Conservation (phyloP, 1,140 invertebrate genomes). For the Platorchestia sp. region DNA sequence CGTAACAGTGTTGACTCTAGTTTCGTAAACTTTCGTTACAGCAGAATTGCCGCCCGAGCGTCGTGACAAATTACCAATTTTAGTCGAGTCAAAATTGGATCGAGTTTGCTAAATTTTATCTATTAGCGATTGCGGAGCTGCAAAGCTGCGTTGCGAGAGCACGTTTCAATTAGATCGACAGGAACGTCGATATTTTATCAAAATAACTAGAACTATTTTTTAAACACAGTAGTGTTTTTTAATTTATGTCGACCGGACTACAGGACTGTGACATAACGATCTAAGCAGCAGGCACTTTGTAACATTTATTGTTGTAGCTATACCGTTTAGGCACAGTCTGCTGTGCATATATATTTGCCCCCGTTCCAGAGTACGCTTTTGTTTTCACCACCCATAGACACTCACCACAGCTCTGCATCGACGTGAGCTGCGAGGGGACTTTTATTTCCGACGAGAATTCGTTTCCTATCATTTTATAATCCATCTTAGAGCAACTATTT, state of each 20-base stretch:
- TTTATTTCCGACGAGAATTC: not conserved
- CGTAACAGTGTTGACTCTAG: not conserved
- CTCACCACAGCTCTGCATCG: not conserved
- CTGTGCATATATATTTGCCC: too few relatives aligned
- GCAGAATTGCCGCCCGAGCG: not conserved
- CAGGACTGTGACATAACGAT: not conserved
- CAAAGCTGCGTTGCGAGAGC: too few relatives aligned
- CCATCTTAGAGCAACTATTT: not conserved
- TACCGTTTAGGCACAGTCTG: not conserved
- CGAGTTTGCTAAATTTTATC: not conserved
- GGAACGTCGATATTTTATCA: too few relatives aligned
- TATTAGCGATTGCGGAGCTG: not conserved
- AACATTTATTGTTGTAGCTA: not conserved
- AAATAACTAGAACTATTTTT: too few relatives aligned
- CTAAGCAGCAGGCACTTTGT: not conserved
- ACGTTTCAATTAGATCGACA: too few relatives aligned
- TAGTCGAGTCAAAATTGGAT: not conserved
- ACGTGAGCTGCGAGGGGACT: not conserved
- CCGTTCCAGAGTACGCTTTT: too few relatives aligned
- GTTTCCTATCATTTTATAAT: not conserved
- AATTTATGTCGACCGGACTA: not conserved
- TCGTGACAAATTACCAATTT: not conserved
- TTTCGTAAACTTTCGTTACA: not conserved
- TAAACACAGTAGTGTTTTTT: not conserved
- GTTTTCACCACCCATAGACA: not conserved